A percentile compares a stretch with the other conserved stretches of the same genome.
These are phyloP conservation scores for Calliphora vomitoria DNA, from an alignment of 2,888 invertebrate species.

Conservation along the genomic window DNA sequence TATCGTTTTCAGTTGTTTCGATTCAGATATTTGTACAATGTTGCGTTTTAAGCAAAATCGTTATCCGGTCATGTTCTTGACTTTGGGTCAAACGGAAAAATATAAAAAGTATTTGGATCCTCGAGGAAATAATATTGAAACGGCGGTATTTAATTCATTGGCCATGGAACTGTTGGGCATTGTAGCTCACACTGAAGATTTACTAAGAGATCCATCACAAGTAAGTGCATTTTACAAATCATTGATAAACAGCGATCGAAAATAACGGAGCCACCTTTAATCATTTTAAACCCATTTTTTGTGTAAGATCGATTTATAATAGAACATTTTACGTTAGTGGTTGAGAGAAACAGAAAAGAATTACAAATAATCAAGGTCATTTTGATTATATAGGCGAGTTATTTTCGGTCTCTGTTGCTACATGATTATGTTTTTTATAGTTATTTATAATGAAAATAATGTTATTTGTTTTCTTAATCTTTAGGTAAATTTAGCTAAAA, in stretches of 20 bases:
- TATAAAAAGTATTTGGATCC: constrained; percentile 94
- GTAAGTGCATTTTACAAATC: constrained; percentile 82
- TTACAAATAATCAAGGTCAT: too few species aligned
- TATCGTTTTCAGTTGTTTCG: constrained; percentile 97
- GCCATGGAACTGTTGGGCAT: constrained; percentile 94
- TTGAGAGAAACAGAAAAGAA: too few species aligned
- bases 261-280: too few species aligned
- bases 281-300: too few species aligned
- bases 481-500: constrained; percentile 91
- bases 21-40: constrained; percentile 98
- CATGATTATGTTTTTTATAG: not conserved
- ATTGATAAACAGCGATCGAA: not conserved
- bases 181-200: constrained; percentile 96
- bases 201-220: constrained; percentile 92
- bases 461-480: constrained; percentile 35
- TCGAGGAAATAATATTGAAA: constrained; percentile 91
- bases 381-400: too few species aligned
- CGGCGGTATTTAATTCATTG: constrained; percentile 92
- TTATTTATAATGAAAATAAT: not conserved
- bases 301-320: too few species aligned
- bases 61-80: constrained; percentile 98
- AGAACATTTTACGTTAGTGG: too few species aligned
- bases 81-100: constrained; percentile 89
- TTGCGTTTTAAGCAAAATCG: constrained; percentile 97
- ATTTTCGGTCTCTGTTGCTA: not conserved